phyloP scores from a whole-genome alignment of 2,113 vertebrate genomes.

The Mormyrus iriodes region DNA sequence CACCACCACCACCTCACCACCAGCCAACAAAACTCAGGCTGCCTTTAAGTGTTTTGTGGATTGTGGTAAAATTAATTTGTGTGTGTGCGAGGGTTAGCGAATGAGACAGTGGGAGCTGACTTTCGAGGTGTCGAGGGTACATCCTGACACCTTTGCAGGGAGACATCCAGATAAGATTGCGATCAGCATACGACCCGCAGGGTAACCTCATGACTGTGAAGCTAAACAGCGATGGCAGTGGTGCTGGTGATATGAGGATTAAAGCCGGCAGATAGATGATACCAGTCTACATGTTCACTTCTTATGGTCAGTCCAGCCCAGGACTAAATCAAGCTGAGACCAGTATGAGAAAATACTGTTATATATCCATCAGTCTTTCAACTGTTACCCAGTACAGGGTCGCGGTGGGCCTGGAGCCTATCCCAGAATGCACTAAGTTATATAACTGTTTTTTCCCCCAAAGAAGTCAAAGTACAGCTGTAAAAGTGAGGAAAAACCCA shows the following conservation, averaged over 20 bases:
- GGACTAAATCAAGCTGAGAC: background rate
- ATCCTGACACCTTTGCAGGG: constrained; percentile 18
- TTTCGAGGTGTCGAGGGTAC: constrained; percentile 30
- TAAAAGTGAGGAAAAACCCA: background rate
- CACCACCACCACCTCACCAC: background rate
- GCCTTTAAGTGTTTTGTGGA: constrained; percentile 40
- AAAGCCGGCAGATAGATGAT: background rate
- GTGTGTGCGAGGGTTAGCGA: background rate
- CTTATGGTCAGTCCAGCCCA: background rate
- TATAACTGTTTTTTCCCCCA: background rate
- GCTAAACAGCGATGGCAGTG: background rate
- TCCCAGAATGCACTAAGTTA: background rate
- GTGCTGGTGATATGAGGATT: background rate
- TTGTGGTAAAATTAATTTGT: constrained; percentile 45
- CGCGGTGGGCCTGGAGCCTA: background rate
- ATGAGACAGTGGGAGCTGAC: background rate
- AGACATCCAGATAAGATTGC: constrained; percentile 22
- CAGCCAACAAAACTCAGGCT: constrained; percentile 36
- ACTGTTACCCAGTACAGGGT: background rate
- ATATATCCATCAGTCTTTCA: background rate
- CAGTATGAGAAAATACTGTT: background rate
- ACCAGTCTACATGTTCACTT: background rate
- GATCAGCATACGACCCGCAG: constrained; percentile 12
- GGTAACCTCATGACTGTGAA: background rate
- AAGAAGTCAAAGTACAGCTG: background rate